Percentiles rank a stretch among this genome's conserved stretches.
These are phyloP conservation scores for Drosophila pegasa DNA, from an alignment of 2,888 invertebrate species.

Conservation along the genomic window DNA sequence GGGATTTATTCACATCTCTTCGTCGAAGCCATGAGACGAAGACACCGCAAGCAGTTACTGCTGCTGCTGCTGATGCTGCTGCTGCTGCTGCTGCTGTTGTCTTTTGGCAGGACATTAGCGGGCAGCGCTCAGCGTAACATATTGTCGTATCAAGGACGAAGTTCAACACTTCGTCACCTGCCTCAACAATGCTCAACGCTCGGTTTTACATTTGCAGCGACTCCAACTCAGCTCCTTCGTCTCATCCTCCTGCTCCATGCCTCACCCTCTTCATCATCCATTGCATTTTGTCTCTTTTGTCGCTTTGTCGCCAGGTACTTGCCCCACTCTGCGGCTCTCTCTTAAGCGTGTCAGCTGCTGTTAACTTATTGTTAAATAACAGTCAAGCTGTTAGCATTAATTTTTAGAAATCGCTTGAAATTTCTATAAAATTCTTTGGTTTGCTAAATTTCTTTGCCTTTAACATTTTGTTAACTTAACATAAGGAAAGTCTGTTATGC, in stretches of 20 bases:
- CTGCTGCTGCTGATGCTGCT: conserved; percentile 18
- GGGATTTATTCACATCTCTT: conserved; percentile 29
- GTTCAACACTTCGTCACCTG: conserved; percentile 72
- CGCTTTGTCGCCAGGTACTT: conserved; percentile 62
- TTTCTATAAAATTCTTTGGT: not conserved
- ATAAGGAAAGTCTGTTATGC: too few species aligned
- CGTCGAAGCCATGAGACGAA: conserved; percentile 61
- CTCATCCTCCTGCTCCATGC: not conserved
- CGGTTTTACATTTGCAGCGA: conserved; percentile 57
- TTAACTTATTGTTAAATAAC: not conserved
- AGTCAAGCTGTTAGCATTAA: not conserved
- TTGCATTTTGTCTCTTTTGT: conserved; percentile 62
- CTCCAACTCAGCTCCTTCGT: not conserved
- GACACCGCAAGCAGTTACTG: conserved; percentile 46
- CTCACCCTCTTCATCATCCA: conserved; percentile 12
- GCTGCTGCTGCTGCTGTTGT: conserved; percentile 26
- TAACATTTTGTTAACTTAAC: not conserved
- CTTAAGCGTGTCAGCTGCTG: not conserved
- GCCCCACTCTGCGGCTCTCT: not conserved
- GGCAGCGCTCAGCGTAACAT: conserved; percentile 60
- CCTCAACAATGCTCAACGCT: conserved; percentile 39
- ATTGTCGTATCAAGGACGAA: conserved; percentile 81
- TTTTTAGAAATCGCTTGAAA: not conserved
- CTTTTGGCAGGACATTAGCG: conserved; percentile 40
- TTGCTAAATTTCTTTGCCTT: not conserved